Evolutionary conservation across 1,140 invertebrate genomes (phyloP).

Genomic region (Luehdorfia chinensis): DNA sequence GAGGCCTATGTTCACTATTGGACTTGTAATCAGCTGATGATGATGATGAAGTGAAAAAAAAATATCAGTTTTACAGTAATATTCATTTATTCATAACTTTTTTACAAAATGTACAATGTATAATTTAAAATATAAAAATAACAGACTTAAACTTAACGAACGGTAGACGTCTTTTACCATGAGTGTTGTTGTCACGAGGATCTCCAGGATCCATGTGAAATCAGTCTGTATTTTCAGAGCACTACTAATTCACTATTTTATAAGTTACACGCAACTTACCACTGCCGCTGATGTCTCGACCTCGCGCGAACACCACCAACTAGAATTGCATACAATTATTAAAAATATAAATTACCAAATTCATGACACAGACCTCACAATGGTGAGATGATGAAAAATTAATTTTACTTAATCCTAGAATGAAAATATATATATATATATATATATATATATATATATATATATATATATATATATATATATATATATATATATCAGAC

Average conservation of each 20-base stretch:
- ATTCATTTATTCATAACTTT: conserved; percentile 35
- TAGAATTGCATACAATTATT: conserved; percentile 56
- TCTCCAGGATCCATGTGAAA: neutral
- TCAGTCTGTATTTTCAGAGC: conserved; percentile 27
- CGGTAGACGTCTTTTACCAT: conserved; percentile 28
- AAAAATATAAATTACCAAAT: conserved; percentile 22
- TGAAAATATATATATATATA: no score
- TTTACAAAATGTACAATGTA: conserved; percentile 37
- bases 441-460: no score
- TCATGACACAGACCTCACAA: neutral
- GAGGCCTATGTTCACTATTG: no score
- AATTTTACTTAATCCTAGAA: no score
- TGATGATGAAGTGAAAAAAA: conserved; percentile 31
- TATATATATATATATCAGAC: no score
- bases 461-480: no score
- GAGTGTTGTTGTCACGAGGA: conserved; percentile 13
- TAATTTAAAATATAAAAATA: conserved; percentile 22
- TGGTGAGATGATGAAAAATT: neutral
- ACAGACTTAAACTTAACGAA: conserved; percentile 22
- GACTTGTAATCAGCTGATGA: no score
- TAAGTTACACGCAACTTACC: conserved; percentile 61
- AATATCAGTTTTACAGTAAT: conserved; percentile 32
- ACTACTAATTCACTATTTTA: conserved; percentile 61
- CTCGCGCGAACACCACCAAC: conserved; percentile 39
- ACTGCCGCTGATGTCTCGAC: conserved; percentile 25